phyloP scores from a whole-genome alignment of 2,797 vertebrate genomes.

The Adrianichthys oophorus region DNA sequence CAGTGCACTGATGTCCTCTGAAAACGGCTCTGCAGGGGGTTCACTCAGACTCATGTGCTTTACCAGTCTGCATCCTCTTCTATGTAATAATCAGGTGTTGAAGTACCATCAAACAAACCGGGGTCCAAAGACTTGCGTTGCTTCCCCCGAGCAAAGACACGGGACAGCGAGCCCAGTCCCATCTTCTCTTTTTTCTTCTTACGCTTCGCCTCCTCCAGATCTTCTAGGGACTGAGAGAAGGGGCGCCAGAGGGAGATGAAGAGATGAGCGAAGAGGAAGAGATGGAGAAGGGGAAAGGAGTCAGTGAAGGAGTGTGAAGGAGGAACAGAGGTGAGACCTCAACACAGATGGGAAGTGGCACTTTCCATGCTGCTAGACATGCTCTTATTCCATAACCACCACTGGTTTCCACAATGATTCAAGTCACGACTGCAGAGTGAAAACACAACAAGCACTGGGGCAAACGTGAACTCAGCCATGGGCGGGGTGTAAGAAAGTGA shows the following conservation, averaged over 20 bases:
- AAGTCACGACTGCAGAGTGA: constrained; percentile 40
- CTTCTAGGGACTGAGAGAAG: constrained; percentile 91
- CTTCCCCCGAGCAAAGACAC: constrained; percentile 95
- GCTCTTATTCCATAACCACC: constrained; percentile 36
- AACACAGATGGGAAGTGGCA: constrained; percentile 35
- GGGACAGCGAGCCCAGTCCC: constrained; percentile 95
- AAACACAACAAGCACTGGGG: constrained; percentile 29
- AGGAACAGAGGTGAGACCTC: constrained; percentile 32
- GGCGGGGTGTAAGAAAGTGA: constrained; percentile 28
- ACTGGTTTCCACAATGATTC: constrained; percentile 28
- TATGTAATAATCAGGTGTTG: constrained; percentile 97
- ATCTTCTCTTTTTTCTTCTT: constrained; percentile 99
- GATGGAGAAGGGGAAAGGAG: constrained; percentile 20
- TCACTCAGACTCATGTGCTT: constrained; percentile 64
- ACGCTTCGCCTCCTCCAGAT: constrained; percentile 98
- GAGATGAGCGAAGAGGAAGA: constrained; percentile 18
- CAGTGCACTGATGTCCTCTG: constrained; percentile 44
- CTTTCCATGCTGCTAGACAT: constrained; percentile 54
- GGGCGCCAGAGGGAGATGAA: constrained; percentile 13
- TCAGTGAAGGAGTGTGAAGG: constrained; percentile 27
- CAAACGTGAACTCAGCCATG: constrained; percentile 55
- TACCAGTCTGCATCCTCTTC: constrained; percentile 99
- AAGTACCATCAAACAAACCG: constrained; percentile 96
- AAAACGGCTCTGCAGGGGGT: constrained; percentile 46
- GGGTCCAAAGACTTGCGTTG: constrained; percentile 97